Evolutionary conservation across 2,797 vertebrate genomes (phyloP), one percentile per base, ranked within the genome.

Genomic region (Pachyuromys duprasi): DNA sequence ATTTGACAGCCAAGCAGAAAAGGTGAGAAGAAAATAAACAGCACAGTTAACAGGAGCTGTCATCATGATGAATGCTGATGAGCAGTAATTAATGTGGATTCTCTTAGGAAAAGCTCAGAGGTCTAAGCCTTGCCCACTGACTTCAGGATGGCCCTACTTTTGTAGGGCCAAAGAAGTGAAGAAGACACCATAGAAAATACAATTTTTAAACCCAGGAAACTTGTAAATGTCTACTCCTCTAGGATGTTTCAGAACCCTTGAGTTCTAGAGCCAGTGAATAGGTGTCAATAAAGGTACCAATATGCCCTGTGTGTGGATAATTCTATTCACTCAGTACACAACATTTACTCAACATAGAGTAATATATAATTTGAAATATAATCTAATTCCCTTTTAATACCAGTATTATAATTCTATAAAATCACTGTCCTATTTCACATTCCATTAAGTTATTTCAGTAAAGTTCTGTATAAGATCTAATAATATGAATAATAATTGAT

Each of bases 21-120:
- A 98, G 97, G 98, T 98, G 97, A 95, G 94, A 97, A 97, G 95
- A 97, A 97, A 98, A 98, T 96, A 98, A 98, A 97, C 96, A 97
- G 93, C 57, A 70, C 89, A 76, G 89, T 96, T 98, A 97, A 98
- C 92, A 96, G 95, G 93, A 96, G 57, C 97, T 98, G 98, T 98
- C 98, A 98, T 76, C 75, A 33, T 97, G 97, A 97, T 98, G 97
- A 98, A 98, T 97, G 98, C 83, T 98, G 97, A 98, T 97, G 98
- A 98, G 96, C 63, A 89, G 83, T 98, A 98, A 98, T 98, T 98
- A 98, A 98, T 97, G 97, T 90, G 75, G 86, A 97, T 95, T 91
- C 97, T 98, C 97, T 97, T 81, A 96, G 95, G 97, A 94, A 97
- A 96, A 94, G 55, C 97, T 95, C 95, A 69, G 60, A 96, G 92